These are phyloP conservation scores for Leguminivora glycinivorella DNA, from an alignment of 1,140 invertebrate species.

Conservation along the genomic window DNA sequence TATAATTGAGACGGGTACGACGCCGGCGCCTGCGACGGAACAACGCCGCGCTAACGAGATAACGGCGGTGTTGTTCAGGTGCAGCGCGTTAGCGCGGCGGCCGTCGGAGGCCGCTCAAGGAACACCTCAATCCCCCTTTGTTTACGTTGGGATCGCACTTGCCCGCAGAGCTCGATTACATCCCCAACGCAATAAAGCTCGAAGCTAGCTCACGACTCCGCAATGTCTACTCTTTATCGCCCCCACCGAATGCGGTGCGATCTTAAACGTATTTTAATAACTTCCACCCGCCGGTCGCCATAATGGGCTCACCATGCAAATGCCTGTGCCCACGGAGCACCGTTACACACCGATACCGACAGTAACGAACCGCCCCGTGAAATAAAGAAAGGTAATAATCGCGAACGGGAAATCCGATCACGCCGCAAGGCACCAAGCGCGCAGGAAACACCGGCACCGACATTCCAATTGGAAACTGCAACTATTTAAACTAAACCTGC, in stretches of 20 bases:
- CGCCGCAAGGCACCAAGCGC: conserved; percentile 38
- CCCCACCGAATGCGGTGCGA: conserved; percentile 55
- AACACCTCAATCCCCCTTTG: conserved; percentile 58
- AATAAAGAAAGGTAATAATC: conserved; percentile 70
- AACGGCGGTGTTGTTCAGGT: conserved; percentile 41
- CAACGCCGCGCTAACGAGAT: conserved; percentile 59
- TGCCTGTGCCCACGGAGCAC: conserved; percentile 53
- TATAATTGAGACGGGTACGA: conserved; percentile 32
- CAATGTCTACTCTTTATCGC: conserved; percentile 68
- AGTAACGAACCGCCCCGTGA: conserved; percentile 57
- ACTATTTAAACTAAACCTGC: conserved; percentile 41
- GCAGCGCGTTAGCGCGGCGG: conserved; percentile 30
- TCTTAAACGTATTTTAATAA: conserved; percentile 73
- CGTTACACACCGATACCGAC: conserved; percentile 61
- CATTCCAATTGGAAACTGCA: conserved; percentile 35
- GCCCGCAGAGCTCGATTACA: conserved; percentile 53
- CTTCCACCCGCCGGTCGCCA: conserved; percentile 56
- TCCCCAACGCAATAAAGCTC: conserved; percentile 66
- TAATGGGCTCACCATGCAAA: conserved; percentile 70
- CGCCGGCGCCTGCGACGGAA: conserved; percentile 39
- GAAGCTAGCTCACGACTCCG: conserved; percentile 64
- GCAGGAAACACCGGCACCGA: conserved; percentile 38
- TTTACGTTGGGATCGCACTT: conserved; percentile 53
- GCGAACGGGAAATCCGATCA: conserved; percentile 66
- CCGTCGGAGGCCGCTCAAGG: conserved; percentile 34